Conservation (phyloP, 2,113 vertebrate genomes). For the Raja brachyura region DNA sequence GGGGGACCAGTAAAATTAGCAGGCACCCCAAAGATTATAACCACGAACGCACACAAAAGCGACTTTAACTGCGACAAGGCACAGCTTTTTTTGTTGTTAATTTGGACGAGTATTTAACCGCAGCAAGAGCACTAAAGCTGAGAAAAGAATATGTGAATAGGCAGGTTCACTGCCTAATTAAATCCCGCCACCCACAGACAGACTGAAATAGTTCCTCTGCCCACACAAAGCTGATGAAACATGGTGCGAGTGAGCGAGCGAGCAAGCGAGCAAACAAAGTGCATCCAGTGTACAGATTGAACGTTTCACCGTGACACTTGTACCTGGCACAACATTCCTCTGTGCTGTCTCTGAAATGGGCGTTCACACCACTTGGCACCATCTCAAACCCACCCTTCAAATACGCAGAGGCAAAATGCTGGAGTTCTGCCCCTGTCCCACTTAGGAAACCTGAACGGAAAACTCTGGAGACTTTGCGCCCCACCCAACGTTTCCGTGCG, state of each 20-base stretch:
- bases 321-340: not conserved
- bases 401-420: no score
- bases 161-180: slow-evolving; percentile 39
- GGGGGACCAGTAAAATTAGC: not conserved
- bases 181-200: slow-evolving; percentile 38
- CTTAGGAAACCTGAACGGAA: no score
- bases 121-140: not conserved
- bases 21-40: not conserved
- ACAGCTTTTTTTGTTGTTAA: slow-evolving; percentile 2
- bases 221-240: slow-evolving; percentile 39
- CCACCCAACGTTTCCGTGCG: no score
- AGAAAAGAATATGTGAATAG: slow-evolving; percentile 25
- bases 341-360: not conserved
- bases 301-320: slow-evolving; percentile 5
- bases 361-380: not conserved
- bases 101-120: slow-evolving; percentile 29
- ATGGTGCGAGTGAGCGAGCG: slow-evolving; percentile 11
- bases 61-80: slow-evolving; percentile 7
- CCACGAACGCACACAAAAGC: not conserved
- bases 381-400: not conserved
- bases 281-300: not conserved
- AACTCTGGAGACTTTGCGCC: no score
- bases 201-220: slow-evolving; percentile 33
- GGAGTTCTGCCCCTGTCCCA: no score
- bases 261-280: slow-evolving; percentile 31